Evolutionary conservation across 2,113 vertebrate genomes (phyloP).

Genomic region (Podiceps cristatus): DNA sequence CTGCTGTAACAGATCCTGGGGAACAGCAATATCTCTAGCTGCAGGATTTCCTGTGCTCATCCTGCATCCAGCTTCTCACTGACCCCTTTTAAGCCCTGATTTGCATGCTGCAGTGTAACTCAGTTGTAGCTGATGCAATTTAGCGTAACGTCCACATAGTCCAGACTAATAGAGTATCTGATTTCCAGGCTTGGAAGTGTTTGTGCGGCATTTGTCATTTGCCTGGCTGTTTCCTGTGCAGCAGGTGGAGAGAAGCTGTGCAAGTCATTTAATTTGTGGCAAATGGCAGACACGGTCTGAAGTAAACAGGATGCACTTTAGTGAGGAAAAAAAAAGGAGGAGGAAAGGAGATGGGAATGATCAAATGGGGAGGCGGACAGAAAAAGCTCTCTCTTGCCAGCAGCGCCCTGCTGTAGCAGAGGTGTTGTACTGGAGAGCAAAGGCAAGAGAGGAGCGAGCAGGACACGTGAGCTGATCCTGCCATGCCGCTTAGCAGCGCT

Average conservation of each 20-base stretch:
- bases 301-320: neutral
- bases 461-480: neutral
- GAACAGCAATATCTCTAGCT: neutral
- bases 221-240: neutral
- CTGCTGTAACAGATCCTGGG: neutral
- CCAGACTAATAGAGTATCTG: neutral
- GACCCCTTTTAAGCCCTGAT: constrained; percentile 6
- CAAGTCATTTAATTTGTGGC: constrained; percentile 10
- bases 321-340: neutral
- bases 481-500: neutral
- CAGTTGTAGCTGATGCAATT: neutral
- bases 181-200: neutral
- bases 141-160: neutral
- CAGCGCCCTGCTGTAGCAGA: neutral
- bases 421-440: neutral
- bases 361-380: neutral
- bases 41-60: neutral
- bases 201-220: neutral
- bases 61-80: neutral
- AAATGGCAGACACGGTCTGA: neutral
- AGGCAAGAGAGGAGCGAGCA: neutral
- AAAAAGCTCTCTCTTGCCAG: neutral
- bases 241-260: constrained; percentile 15
- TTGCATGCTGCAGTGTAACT: neutral
- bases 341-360: neutral